These are phyloP conservation scores for Arion vulgaris DNA, from an alignment of 1,140 invertebrate species.

Conservation along the genomic window DNA sequence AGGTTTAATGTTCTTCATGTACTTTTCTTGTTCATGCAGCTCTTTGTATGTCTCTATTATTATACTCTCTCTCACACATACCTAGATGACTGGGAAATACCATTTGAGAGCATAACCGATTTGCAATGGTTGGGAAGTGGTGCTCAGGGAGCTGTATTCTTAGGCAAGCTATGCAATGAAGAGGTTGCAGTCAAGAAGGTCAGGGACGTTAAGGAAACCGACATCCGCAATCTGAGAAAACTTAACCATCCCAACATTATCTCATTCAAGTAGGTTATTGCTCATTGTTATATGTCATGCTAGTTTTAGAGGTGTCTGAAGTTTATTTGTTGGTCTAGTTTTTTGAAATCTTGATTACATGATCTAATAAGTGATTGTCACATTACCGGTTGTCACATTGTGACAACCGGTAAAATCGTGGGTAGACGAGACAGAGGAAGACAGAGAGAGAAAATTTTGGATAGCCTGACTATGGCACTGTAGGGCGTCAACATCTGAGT, in stretches of 20 bases:
- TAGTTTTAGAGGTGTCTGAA: too few relatives aligned
- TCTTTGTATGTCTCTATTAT: not conserved
- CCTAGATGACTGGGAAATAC: constrained; percentile 87
- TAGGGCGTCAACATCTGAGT: too few relatives aligned
- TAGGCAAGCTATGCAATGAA: constrained; percentile 80
- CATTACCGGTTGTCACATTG: too few relatives aligned
- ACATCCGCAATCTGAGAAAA: constrained; percentile 93
- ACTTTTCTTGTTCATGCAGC: too few relatives aligned
- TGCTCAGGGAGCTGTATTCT: constrained; percentile 96
- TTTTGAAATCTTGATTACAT: too few relatives aligned
- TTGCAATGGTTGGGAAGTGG: constrained; percentile 94
- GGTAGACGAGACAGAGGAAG: too few relatives aligned
- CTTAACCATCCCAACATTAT: constrained; percentile 98
- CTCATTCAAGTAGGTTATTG: constrained; percentile 90
- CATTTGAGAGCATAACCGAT: constrained; percentile 92
- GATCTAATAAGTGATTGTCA: too few relatives aligned
- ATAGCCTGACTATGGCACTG: too few relatives aligned
- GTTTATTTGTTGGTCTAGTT: too few relatives aligned
- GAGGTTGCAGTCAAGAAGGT: constrained; percentile 97
- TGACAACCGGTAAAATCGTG: too few relatives aligned
- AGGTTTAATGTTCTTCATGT: too few relatives aligned
- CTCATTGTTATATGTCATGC: not conserved
- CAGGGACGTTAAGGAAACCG: constrained; percentile 91
- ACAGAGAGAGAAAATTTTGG: too few relatives aligned
- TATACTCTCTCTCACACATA: not conserved